These are phyloP conservation scores for Danio rerio DNA, from an alignment of 2,113 vertebrate genomes.

Conservation along the genomic window GRCz12tu NC_133196.1:30806001-30806500, in stretches of 20 bases:
- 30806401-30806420: slow-evolving; percentile 30
- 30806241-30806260: slow-evolving; percentile 51
- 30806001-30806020: slow-evolving; percentile 9
- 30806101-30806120: slow-evolving; percentile 12
- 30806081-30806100: slow-evolving; percentile 27
- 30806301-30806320: slow-evolving; percentile 33
- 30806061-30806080: slow-evolving; percentile 14
- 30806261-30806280: slow-evolving; percentile 49
- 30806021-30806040: slow-evolving; percentile 33
- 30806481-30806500: slow-evolving; percentile 3
- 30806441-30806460: slow-evolving; percentile 18
- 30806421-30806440: slow-evolving; percentile 37
- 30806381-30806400: slow-evolving; percentile 20
- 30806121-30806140: slow-evolving; percentile 35
- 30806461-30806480: slow-evolving; percentile 10
- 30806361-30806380: neutral
- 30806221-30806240: slow-evolving; percentile 15
- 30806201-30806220: slow-evolving; percentile 57
- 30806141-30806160: slow-evolving; percentile 44
- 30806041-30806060: neutral
- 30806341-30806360: slow-evolving; percentile 13
- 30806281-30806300: slow-evolving; percentile 3
- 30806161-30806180: slow-evolving; percentile 43
- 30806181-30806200: slow-evolving; percentile 28
- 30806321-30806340: slow-evolving; percentile 18